phyloP scores from a whole-genome alignment of 2,888 invertebrate species.

The Drosophila kambysellisi region DNA sequence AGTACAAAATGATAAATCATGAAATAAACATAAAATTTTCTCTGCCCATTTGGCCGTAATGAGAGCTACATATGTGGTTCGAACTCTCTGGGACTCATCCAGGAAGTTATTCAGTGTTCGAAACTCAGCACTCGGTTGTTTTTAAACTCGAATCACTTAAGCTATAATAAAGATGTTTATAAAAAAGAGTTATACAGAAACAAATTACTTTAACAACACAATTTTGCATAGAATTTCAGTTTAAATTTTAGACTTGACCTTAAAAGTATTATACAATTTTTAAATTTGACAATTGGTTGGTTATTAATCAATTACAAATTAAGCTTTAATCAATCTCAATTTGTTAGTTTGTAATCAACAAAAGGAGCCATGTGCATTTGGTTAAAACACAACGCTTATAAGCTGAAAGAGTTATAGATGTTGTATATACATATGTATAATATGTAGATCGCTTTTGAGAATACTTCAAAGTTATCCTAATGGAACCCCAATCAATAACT shows the following conservation, averaged over 20 bases:
- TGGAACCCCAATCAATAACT: not conserved
- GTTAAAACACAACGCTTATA: constrained; percentile 8
- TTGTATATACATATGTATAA: not conserved
- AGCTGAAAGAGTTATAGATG: constrained; percentile 6
- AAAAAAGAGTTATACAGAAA: constrained; percentile 73
- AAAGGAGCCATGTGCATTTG: constrained; percentile 70
- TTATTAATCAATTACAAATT: constrained; percentile 7
- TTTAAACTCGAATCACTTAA: constrained; percentile 80
- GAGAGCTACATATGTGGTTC: constrained; percentile 40
- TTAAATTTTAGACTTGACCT: not conserved
- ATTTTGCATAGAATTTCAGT: constrained; percentile 38
- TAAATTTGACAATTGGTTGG: constrained; percentile 7
- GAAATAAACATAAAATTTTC: constrained; percentile 9
- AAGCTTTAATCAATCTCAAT: constrained; percentile 21
- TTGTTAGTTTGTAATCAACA: constrained; percentile 79
- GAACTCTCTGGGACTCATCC: constrained; percentile 69
- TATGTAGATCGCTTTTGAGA: not conserved
- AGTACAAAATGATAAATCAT: constrained; percentile 32
- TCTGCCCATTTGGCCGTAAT: constrained; percentile 26
- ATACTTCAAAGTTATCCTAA: not conserved
- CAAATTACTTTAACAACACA: constrained; percentile 70
- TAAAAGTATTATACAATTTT: constrained; percentile 5
- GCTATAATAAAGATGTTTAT: constrained; percentile 75
- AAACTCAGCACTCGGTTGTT: constrained; percentile 77
- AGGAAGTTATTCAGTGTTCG: constrained; percentile 58